Evolutionary conservation across 2,888 invertebrate species (phyloP), one percentile per base, ranked within the genome.

Genomic region (Cheilosia vulpina): DNA sequence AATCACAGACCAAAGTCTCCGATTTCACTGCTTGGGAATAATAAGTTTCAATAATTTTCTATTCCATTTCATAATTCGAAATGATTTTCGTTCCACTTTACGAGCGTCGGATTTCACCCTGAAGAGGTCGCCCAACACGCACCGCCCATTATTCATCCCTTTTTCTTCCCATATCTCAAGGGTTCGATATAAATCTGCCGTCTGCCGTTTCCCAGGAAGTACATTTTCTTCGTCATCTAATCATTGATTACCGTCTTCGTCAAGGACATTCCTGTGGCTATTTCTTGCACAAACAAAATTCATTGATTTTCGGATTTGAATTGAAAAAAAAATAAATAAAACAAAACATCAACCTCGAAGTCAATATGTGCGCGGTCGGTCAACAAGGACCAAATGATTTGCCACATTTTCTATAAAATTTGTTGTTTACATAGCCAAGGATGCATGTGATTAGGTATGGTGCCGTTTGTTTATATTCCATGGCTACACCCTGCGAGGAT

Each of bases 11-110:
- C 71, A 57, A 50, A 68, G 43, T 71, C 66, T 80, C 71, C 68
- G 66, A 72, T 80, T 80, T 66, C 85, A 65, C 27, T 19, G 31
- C 52, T 24, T 24, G 52, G 9, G 34, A 63, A 66, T 68, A 66
- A 80, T 76, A 85, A 81, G 63, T 57, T 81, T 58, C 75, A 81
- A 85, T 85, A 66, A 81, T 85, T 85, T 81, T 81, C 72, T 66
- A 77, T 77, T 81, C 76, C 55, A 81, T 72, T 71, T 80, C 85
- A 85, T 80, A 85, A 76, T 72, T 81, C 60, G 53, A 57, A 45
- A 21, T 21, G 60, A 41, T 38, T 15, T 19, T 73, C 19, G 50
- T n/a, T 47, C n/a, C 34, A 45, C 65, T 78, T 83, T 53, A 83
- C 75, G 80, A 84, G 55, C 41, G 31, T 84, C 80, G 38, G 47